Evolutionary conservation across 2,888 invertebrate species (phyloP).

Genomic region (Andrena fulva): DNA sequence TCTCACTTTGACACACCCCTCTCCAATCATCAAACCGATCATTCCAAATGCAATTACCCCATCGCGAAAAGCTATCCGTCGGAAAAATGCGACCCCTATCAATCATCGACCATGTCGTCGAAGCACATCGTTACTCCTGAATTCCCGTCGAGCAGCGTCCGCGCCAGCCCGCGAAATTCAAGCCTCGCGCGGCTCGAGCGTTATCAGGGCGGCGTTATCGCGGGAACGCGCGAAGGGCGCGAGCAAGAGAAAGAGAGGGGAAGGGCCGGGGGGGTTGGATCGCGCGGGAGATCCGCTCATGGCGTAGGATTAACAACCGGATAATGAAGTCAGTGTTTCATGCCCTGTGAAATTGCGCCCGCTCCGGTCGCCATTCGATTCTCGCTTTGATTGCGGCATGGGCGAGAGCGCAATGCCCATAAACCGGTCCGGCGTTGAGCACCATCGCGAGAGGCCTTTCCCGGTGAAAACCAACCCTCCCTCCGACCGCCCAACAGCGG

Average conservation of each 20-base stretch:
- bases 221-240: constrained; percentile 29
- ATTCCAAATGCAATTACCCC: constrained; percentile 18
- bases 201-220: constrained; percentile 1
- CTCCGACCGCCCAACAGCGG: constrained; percentile 7
- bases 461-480: constrained; percentile 16
- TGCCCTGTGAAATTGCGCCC: constrained; percentile 84
- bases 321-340: constrained; percentile 85
- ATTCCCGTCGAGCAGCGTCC: constrained; percentile 10
- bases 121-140: constrained; percentile 1
- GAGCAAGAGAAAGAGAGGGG: constrained; percentile 9
- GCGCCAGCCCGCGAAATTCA: constrained; percentile 32
- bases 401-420: constrained; percentile 78
- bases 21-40: background rate
- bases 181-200: constrained; percentile 11
- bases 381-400: constrained; percentile 81
- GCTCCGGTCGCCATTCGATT: constrained; percentile 81
- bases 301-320: constrained; percentile 83
- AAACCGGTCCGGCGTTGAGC: constrained; percentile 72
- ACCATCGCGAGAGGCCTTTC: constrained; percentile 58
- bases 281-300: constrained; percentile 39
- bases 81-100: constrained; percentile 21
- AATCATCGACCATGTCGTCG: constrained; percentile 19
- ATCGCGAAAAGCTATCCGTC: background rate
- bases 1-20: background rate
- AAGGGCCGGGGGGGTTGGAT: background rate